These are phyloP conservation scores for Lycaena phlaeas DNA, from an alignment of 2,888 invertebrate species.

Conservation along the genomic window DNA sequence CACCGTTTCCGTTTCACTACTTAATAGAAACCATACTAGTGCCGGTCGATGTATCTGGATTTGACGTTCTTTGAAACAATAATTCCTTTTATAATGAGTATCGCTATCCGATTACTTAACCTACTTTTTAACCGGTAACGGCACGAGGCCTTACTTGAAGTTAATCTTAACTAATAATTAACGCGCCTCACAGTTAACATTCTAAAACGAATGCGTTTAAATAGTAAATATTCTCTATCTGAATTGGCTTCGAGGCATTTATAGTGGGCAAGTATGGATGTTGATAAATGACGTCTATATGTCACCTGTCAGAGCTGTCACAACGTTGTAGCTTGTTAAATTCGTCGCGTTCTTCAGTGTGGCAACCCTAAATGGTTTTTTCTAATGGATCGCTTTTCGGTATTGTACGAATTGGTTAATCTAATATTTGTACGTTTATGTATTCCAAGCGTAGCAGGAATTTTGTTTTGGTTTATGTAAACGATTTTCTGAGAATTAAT, in stretches of 20 bases:
- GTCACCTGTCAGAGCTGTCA: slow-evolving; percentile 67
- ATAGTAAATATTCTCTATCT: neutral
- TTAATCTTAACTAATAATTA: slow-evolving; percentile 2
- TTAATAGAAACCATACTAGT: slow-evolving; percentile 7
- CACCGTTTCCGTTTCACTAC: slow-evolving; percentile 5
- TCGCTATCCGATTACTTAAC: slow-evolving; percentile 15
- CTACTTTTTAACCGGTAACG: slow-evolving; percentile 15
- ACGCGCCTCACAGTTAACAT: neutral
- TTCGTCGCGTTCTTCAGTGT: slow-evolving; percentile 49
- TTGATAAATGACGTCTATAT: slow-evolving; percentile 66
- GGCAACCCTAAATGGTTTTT: slow-evolving; percentile 56
- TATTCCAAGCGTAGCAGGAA: no score
- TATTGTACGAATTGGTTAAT: no score
- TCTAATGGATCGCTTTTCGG: neutral
- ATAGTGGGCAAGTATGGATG: slow-evolving; percentile 15
- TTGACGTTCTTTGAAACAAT: slow-evolving; percentile 16
- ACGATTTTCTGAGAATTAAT: no score
- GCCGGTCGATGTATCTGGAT: slow-evolving; percentile 4
- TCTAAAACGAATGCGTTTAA: neutral
- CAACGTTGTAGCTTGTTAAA: slow-evolving; percentile 64
- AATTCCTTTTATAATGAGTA: slow-evolving; percentile 17
- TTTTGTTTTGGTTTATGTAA: slow-evolving; percentile 53
- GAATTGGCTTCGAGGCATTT: slow-evolving; percentile 4
- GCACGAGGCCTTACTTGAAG: neutral
- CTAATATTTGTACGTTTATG: no score